These are phyloP conservation scores for Scarus forsteni DNA, from an alignment of 2,797 vertebrate species.

Conservation along the genomic window DNA sequence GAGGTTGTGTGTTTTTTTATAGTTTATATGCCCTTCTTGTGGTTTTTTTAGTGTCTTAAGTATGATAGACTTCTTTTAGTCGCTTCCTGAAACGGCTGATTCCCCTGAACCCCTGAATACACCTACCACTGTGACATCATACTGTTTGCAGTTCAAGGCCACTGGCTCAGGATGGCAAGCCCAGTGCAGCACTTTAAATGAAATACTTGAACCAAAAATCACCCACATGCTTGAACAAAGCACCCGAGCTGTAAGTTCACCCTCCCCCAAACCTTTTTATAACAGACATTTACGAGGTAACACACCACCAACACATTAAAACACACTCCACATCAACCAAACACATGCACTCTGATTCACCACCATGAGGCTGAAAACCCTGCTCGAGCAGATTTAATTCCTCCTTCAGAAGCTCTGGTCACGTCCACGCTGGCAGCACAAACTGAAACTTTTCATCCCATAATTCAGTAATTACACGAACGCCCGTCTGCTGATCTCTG, in stretches of 20 bases:
- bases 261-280: slow-evolving; percentile 38
- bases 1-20: too few species aligned
- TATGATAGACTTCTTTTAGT: too few species aligned
- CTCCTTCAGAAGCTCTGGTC: slow-evolving; percentile 32
- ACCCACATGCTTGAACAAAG: neutral
- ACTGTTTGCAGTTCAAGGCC: too few species aligned
- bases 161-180: too few species aligned
- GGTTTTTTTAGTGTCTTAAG: too few species aligned
- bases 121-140: too few species aligned
- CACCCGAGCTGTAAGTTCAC: neutral
- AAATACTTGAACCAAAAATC: too few species aligned
- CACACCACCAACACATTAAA: slow-evolving; percentile 62
- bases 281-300: slow-evolving; percentile 66
- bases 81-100: too few species aligned
- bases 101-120: too few species aligned
- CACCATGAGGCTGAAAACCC: slow-evolving; percentile 56
- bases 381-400: slow-evolving; percentile 49
- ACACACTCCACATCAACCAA: slow-evolving; percentile 11
- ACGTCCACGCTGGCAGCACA: slow-evolving; percentile 31
- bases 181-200: too few species aligned
- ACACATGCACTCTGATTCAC: slow-evolving; percentile 12
- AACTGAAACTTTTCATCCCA: slow-evolving; percentile 32
- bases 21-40: too few species aligned
- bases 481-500: slow-evolving; percentile 33
- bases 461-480: slow-evolving; percentile 61